Percentiles rank a stretch among this genome's conserved stretches.
These are phyloP conservation scores for Entomobrya multifasciata DNA, from an alignment of 2,888 invertebrate species.

Conservation along the genomic window DNA sequence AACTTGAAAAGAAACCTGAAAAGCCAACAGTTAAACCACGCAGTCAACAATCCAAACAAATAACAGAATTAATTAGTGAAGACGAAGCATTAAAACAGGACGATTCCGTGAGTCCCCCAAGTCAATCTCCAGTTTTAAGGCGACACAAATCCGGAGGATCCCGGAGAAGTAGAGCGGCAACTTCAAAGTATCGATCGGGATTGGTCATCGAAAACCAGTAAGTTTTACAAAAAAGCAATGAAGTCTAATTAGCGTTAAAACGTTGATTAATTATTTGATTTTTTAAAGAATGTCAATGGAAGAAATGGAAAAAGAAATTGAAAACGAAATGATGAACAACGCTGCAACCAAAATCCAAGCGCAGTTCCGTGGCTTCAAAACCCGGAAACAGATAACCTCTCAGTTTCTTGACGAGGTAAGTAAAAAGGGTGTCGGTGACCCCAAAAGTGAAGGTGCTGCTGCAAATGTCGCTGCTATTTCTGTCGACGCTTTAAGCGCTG, in stretches of 20 bases:
- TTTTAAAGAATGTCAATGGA: conserved; percentile 71
- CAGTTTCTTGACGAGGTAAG: conserved; percentile 66
- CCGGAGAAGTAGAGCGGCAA: conserved; percentile 39
- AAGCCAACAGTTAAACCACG: conserved; percentile 18
- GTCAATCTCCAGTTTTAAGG: conserved; percentile 54
- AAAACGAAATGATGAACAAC: conserved; percentile 70
- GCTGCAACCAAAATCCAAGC: conserved; percentile 75
- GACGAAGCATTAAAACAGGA: not conserved
- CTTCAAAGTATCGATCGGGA: conserved; percentile 77
- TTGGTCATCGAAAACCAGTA: conserved; percentile 75
- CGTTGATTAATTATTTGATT: not conserved
- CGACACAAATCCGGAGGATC: conserved; percentile 65
- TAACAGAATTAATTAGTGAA: not conserved
- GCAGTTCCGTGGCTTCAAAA: conserved; percentile 72
- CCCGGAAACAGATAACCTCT: conserved; percentile 59
- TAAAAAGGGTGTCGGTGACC: not conserved
- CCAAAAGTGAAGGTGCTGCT: not conserved
- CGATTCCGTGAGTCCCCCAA: no score
- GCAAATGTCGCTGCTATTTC: not conserved
- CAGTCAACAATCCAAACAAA: not conserved
- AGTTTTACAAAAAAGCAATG: conserved; percentile 33
- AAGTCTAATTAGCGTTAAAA: not conserved
- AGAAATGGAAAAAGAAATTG: conserved; percentile 75
- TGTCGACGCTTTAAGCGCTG: not conserved
- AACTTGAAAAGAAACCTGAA: conserved; percentile 23